These are phyloP conservation scores for Dysmachus trigonus DNA, from an alignment of 2,888 invertebrate genomes.

Conservation along the genomic window DNA sequence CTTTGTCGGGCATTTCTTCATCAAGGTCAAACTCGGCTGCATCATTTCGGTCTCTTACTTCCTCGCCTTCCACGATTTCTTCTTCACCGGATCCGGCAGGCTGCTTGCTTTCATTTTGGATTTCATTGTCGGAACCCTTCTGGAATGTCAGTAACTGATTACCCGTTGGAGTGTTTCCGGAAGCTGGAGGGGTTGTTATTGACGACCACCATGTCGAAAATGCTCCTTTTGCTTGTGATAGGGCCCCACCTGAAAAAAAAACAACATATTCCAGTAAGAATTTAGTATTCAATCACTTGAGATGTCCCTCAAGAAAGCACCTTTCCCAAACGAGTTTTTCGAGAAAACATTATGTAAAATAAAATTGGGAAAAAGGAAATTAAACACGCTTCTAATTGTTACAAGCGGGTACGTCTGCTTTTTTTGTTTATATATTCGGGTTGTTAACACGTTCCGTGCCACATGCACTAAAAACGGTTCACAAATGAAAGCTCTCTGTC, in stretches of 20 bases:
- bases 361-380: too few species aligned
- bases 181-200: conserved; percentile 68
- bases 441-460: too few species aligned
- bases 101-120: neutral
- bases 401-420: too few species aligned
- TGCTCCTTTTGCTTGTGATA: conserved; percentile 88
- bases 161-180: conserved; percentile 19
- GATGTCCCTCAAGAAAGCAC: too few species aligned
- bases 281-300: too few species aligned
- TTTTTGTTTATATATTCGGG: too few species aligned
- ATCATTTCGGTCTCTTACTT: neutral
- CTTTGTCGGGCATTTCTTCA: neutral
- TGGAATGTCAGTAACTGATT: conserved; percentile 36
- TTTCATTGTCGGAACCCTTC: neutral
- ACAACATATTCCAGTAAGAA: neutral
- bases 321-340: too few species aligned
- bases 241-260: conserved; percentile 75
- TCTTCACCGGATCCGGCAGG: neutral
- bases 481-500: too few species aligned
- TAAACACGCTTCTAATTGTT: too few species aligned
- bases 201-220: conserved; percentile 88
- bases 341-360: too few species aligned
- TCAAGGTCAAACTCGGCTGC: neutral
- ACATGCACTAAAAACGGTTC: too few species aligned
- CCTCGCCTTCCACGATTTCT: conserved; percentile 39